Evolutionary conservation across 2,888 invertebrate species (phyloP), one percentile per base, ranked within the genome.

Genomic region (Amblyjoppa fuscipennis): DNA sequence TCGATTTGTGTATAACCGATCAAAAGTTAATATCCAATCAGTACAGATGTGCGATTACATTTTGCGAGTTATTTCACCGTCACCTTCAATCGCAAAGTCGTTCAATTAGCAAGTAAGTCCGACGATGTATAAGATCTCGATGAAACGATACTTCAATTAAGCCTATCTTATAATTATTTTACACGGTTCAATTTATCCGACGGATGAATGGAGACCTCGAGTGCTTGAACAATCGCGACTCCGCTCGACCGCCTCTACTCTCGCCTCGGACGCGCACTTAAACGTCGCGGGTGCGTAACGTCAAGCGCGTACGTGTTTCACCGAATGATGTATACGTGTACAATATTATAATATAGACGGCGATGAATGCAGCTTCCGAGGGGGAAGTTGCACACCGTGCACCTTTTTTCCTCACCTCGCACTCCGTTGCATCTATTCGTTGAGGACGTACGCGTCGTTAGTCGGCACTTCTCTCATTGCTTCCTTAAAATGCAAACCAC

Each of bases 401-500:
- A 51, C 31, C 78, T 28, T 71, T 69, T 69, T 61, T 75, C 59
- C 56, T 28, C 53, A 13, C 66, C 34, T 25, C 51, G 45, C 61
- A 66, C 56, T 84, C 61, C 68, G 84, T 89, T 84, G 66, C 68
- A 84, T 89, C 87, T 86, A 89, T 89, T 90, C 70, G 61, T 76
- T 4, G 85, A 85, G 87, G 87, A 88, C 85, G 84, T 88, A 89
- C 88, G 90, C 88, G 89, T 91, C 90, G 90, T 92, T 91, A 90
- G 88, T 78, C 89, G 83, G 78, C 86, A 82, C 89, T 90, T 89
- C 88, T 91, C 89, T 88, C 88, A 84, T 85, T 85, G 90, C 90
- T 90, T 89, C 89, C 91, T 91, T 91, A 91, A 90, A 91, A 92
- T 92, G 91, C 90, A 90, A 91, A 90, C 89, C 89, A 87, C 86